These are phyloP conservation scores for Hypomesus transpacificus DNA, from an alignment of 2,113 vertebrate genomes.

Conservation along the genomic window DNA sequence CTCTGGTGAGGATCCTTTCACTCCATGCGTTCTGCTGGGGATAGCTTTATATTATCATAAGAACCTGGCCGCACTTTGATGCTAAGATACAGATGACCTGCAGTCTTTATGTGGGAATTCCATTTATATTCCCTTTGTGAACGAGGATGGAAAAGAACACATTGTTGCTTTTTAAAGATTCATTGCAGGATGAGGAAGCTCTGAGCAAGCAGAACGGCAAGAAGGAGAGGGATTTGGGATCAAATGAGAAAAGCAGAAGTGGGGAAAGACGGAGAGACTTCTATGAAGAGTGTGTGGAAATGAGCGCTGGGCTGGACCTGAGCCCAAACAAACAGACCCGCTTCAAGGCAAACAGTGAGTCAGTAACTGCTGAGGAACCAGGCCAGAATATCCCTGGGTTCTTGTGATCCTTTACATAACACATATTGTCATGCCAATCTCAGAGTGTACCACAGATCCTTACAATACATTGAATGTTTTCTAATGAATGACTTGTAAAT, in stretches of 20 bases:
- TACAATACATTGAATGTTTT: too few relatives aligned
- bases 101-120: slow-evolving; percentile 31
- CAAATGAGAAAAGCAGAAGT: slow-evolving; percentile 62
- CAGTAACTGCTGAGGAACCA: slow-evolving; percentile 42
- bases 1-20: slow-evolving; percentile 44
- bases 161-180: slow-evolving; percentile 57
- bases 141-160: slow-evolving; percentile 14
- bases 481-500: too few relatives aligned
- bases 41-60: not conserved
- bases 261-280: slow-evolving; percentile 66
- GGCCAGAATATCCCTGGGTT: slow-evolving; percentile 49
- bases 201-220: slow-evolving; percentile 57
- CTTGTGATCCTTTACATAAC: slow-evolving; percentile 57
- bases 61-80: slow-evolving; percentile 1
- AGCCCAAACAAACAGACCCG: slow-evolving; percentile 68
- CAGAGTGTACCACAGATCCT: not conserved
- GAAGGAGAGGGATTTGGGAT: slow-evolving; percentile 46
- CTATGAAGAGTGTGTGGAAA: slow-evolving; percentile 72
- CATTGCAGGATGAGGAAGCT: slow-evolving; percentile 57
- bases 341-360: slow-evolving; percentile 76
- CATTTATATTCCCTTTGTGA: slow-evolving; percentile 30
- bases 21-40: not conserved
- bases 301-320: slow-evolving; percentile 58
- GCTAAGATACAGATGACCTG: slow-evolving; percentile 22
- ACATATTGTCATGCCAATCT: slow-evolving; percentile 12